Evolutionary conservation across 2,888 invertebrate species (phyloP).

Genomic region (Phaedon cochleariae): DNA sequence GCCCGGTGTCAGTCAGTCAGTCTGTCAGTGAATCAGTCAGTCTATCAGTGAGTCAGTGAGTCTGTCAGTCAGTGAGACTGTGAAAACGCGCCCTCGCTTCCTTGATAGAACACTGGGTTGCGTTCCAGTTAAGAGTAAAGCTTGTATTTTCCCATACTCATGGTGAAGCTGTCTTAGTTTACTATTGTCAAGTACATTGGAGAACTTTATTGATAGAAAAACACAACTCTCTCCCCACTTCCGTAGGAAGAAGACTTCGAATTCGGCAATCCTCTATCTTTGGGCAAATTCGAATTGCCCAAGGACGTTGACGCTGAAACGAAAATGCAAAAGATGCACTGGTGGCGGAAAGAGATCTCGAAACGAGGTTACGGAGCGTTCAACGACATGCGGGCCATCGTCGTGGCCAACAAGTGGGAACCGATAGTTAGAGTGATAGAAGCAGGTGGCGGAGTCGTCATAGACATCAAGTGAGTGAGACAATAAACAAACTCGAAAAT

Average conservation of each 20-base stretch:
- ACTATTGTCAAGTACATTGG: too few species aligned
- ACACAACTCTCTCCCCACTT: background rate
- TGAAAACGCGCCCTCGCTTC: too few species aligned
- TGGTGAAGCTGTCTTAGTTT: too few species aligned
- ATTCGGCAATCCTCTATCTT: conserved; percentile 80
- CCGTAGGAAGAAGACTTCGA: conserved; percentile 82
- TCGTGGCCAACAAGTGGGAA: conserved; percentile 68
- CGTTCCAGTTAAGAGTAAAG: too few species aligned
- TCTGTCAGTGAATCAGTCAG: too few species aligned
- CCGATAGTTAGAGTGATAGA: conserved; percentile 75
- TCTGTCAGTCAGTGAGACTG: too few species aligned
- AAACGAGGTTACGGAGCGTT: conserved; percentile 61
- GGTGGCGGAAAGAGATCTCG: conserved; percentile 73
- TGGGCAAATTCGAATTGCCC: conserved; percentile 62
- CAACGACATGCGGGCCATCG: conserved; percentile 66
- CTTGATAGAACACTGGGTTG: too few species aligned
- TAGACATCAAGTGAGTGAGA: conserved; percentile 68
- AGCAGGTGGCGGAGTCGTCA: conserved; percentile 79
- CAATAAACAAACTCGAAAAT: background rate
- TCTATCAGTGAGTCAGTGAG: too few species aligned
- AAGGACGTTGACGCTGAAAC: conserved; percentile 59
- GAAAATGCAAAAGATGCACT: conserved; percentile 68
- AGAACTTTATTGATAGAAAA: too few species aligned
- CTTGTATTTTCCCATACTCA: too few species aligned
- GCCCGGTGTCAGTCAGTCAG: too few species aligned